These are phyloP conservation scores for Phymastichus coffea DNA, from an alignment of 1,140 invertebrate species.

Conservation along the genomic window DNA sequence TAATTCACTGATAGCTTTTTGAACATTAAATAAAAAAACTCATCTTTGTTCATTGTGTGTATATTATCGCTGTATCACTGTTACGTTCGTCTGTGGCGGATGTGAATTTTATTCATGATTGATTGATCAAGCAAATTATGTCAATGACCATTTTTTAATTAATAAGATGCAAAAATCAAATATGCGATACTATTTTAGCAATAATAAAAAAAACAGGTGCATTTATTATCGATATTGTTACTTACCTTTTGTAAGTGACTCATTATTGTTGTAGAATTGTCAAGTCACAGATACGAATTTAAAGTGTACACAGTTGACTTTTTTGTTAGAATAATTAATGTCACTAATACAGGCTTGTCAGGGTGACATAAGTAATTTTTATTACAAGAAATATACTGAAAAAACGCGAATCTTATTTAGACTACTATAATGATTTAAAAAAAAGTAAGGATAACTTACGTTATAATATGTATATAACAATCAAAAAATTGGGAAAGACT, in stretches of 20 bases:
- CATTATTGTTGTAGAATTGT: constrained; percentile 6
- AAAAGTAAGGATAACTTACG: constrained; percentile 19
- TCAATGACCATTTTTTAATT: constrained; percentile 12
- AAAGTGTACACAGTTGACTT: constrained; percentile 12
- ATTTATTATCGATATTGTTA: constrained; percentile 22
- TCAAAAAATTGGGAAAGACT: constrained; percentile 30
- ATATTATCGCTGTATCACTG: constrained; percentile 6
- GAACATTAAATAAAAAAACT: background rate
- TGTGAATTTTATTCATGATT: constrained; percentile 18
- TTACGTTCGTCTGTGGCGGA: constrained; percentile 1
- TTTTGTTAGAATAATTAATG: constrained; percentile 20
- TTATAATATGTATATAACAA: constrained; percentile 35
- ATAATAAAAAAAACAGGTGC: constrained; percentile 24
- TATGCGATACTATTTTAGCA: constrained; percentile 20
- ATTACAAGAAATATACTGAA: constrained; percentile 12
- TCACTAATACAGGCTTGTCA: background rate
- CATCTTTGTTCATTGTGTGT: constrained; percentile 20
- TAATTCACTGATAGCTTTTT: constrained; percentile 15
- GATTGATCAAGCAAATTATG: constrained; percentile 18
- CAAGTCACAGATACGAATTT: constrained; percentile 7
- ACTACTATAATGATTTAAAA: no score
- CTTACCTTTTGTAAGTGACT: constrained; percentile 4
- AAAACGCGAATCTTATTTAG: no score
- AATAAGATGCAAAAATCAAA: background rate
- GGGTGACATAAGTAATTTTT: constrained; percentile 4